These are phyloP conservation scores for Hypomesus transpacificus DNA, from an alignment of 2,113 vertebrate genomes.

Conservation along the genomic window DNA sequence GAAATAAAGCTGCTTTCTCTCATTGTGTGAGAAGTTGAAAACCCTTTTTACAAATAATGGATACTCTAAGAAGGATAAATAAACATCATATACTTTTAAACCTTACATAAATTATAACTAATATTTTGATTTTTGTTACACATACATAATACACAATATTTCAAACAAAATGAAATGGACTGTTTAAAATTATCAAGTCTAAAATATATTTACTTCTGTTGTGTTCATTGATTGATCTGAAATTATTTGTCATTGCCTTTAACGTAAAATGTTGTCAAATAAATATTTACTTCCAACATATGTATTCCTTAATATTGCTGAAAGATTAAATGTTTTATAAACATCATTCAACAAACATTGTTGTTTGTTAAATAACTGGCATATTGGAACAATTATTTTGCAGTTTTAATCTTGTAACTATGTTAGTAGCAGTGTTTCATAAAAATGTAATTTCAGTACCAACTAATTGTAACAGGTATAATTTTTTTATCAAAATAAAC, in stretches of 20 bases:
- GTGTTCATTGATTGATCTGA: background rate
- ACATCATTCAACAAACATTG: too few relatives aligned
- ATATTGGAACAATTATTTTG: too few relatives aligned
- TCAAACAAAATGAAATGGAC: background rate
- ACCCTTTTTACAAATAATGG: too few relatives aligned
- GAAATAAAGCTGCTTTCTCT: background rate
- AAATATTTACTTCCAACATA: background rate
- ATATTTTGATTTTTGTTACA: too few relatives aligned
- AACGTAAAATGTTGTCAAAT: background rate
- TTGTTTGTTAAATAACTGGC: background rate
- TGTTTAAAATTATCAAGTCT: too few relatives aligned
- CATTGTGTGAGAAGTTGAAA: background rate
- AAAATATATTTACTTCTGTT: background rate
- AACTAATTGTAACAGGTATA: background rate
- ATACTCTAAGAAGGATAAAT: too few relatives aligned
- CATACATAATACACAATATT: background rate
- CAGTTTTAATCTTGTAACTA: background rate
- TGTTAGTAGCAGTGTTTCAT: background rate
- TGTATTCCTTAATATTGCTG: background rate
- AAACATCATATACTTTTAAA: too few relatives aligned
- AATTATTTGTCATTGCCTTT: background rate
- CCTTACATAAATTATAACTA: too few relatives aligned
- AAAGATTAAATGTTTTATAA: too few relatives aligned
- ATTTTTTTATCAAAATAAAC: too few relatives aligned
- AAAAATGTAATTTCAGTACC: background rate